Evolutionary conservation across 92 coral and sea anemone genomes (phyloP).

Genomic region (Metridium senile): DNA sequence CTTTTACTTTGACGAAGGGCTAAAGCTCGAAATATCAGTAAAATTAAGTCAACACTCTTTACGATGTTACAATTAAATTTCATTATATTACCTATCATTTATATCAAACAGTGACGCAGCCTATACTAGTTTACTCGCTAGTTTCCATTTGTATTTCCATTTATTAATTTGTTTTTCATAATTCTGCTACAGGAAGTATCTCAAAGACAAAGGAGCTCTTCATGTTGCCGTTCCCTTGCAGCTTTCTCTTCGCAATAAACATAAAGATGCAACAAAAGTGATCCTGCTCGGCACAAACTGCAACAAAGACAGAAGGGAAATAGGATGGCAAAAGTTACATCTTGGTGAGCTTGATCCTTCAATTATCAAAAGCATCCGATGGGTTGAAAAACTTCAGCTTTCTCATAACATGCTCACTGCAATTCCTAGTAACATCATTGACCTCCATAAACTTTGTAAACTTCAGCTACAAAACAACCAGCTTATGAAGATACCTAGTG

Average conservation of each 20-base stretch:
- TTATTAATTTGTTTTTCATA: not conserved
- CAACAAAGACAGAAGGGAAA: constrained; percentile 45
- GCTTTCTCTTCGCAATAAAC: constrained; percentile 61
- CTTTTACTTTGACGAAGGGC: too few relatives aligned
- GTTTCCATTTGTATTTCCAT: not conserved
- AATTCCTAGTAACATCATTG: constrained; percentile 67
- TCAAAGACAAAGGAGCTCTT: constrained; percentile 48
- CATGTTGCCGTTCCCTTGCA: constrained; percentile 79
- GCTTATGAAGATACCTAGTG: constrained; percentile 64
- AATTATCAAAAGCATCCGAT: constrained; percentile 68
- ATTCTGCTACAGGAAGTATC: constrained; percentile 43
- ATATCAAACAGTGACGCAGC: too few relatives aligned
- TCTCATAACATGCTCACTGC: constrained; percentile 66
- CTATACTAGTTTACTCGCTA: too few relatives aligned
- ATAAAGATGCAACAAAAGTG: constrained; percentile 62
- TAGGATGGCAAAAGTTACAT: constrained; percentile 85
- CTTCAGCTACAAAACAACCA: constrained; percentile 82
- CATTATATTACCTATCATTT: too few relatives aligned
- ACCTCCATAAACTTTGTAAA: constrained; percentile 66
- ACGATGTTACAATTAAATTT: too few relatives aligned
- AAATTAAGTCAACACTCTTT: too few relatives aligned
- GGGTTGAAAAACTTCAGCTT: constrained; percentile 75
- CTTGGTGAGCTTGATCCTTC: constrained; percentile 69
- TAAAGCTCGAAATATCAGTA: too few relatives aligned
- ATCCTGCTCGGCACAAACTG: constrained; percentile 75